These are phyloP conservation scores for Limosa lapponica DNA, from an alignment of 2,797 vertebrate genomes.

Conservation along the genomic window DNA sequence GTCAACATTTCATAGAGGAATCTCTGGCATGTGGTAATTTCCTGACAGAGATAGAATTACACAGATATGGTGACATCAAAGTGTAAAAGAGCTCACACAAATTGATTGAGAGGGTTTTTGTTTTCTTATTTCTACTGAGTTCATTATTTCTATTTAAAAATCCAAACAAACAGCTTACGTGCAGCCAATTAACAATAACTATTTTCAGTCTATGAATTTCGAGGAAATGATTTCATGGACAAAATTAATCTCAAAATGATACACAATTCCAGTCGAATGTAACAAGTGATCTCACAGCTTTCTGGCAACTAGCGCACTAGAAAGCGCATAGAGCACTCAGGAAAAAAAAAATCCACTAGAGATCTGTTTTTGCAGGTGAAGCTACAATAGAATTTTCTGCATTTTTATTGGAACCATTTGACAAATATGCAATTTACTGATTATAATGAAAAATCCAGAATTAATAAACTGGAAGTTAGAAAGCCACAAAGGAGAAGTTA, in stretches of 20 bases:
- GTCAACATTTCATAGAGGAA: conserved; percentile 19
- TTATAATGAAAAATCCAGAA: conserved; percentile 19
- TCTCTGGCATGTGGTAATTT: conserved; percentile 57
- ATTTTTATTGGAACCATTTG: neutral
- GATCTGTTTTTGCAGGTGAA: neutral
- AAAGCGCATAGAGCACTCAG: neutral
- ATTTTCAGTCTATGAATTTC: neutral
- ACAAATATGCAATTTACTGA: neutral
- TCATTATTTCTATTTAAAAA: conserved; percentile 26
- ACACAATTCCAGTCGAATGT: neutral
- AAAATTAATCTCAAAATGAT: neutral
- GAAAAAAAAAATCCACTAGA: neutral
- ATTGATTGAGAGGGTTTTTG: neutral
- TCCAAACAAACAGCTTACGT: neutral
- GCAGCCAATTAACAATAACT: neutral
- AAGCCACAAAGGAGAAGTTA: neutral
- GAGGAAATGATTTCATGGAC: neutral
- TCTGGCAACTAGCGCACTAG: neutral
- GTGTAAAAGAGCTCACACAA: conserved; percentile 2
- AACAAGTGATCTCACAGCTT: conserved; percentile 39
- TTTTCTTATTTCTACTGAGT: conserved; percentile 30
- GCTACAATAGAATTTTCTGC: neutral
- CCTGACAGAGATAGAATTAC: conserved; percentile 49
- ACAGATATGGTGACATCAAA: conserved; percentile 31
- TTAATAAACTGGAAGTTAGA: conserved; percentile 29